phyloP scores from a whole-genome alignment of 2,797 vertebrate species.

The Malacoctenus gilli region DNA sequence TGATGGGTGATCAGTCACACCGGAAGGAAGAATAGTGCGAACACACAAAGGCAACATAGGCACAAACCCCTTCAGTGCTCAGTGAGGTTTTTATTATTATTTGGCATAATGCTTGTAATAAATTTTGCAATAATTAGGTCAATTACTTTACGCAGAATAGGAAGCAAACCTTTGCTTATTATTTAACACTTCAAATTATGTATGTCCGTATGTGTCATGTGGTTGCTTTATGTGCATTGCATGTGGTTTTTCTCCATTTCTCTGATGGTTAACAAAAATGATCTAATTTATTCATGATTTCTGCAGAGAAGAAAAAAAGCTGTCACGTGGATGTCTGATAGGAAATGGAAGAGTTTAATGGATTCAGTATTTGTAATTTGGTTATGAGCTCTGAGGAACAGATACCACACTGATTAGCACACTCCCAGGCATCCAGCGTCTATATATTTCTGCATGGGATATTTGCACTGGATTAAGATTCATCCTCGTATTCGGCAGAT shows the following conservation, averaged over 20 bases:
- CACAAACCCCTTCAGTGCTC: too few species aligned
- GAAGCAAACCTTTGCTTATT: too few species aligned
- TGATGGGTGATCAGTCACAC: conserved; percentile 51
- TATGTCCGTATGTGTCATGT: too few species aligned
- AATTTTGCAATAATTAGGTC: too few species aligned
- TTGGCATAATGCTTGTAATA: too few species aligned
- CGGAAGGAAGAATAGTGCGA: conserved; percentile 14
- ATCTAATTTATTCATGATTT: neutral
- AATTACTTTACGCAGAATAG: too few species aligned
- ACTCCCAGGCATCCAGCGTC: conserved; percentile 28
- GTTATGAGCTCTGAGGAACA: conserved; percentile 49
- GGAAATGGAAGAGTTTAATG: conserved; percentile 69
- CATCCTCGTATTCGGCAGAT: conserved; percentile 68
- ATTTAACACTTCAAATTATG: too few species aligned
- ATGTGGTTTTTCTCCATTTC: too few species aligned
- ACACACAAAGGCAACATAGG: too few species aligned
- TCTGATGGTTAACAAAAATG: too few species aligned
- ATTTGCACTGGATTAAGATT: conserved; percentile 69
- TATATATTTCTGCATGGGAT: conserved; percentile 29
- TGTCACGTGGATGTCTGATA: conserved; percentile 62
- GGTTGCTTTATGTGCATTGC: too few species aligned
- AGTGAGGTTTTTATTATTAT: too few species aligned
- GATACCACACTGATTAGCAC: conserved; percentile 50
- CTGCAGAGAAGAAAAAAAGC: conserved; percentile 19
- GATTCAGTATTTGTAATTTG: conserved; percentile 59